Evolutionary conservation across 2,113 vertebrate genomes (phyloP).

Genomic region (Delphinus delphis): DNA sequence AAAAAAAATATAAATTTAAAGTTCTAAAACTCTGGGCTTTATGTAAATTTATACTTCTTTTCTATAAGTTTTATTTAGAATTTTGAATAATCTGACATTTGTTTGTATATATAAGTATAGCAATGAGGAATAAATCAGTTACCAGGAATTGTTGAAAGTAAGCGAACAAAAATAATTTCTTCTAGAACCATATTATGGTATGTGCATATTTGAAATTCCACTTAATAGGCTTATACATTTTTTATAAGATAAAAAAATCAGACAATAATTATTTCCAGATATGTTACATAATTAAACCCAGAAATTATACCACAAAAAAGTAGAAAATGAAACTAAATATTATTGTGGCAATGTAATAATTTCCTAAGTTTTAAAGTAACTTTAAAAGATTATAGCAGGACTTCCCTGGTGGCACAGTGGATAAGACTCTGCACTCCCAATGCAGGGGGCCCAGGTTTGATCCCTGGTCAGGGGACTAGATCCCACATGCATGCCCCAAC

Average conservation of each 20-base stretch:
- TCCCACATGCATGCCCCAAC: too few relatives aligned
- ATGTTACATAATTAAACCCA: neutral
- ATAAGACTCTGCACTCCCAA: too few relatives aligned
- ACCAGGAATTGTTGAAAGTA: neutral
- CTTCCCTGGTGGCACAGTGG: too few relatives aligned
- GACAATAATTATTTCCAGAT: neutral
- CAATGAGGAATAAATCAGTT: neutral
- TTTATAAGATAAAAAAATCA: neutral
- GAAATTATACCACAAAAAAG: neutral
- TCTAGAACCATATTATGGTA: neutral
- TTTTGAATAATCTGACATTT: neutral
- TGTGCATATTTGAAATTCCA: neutral
- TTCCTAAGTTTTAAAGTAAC: neutral
- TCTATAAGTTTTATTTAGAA: neutral
- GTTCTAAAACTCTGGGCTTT: neutral
- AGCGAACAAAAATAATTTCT: neutral
- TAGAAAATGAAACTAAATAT: neutral
- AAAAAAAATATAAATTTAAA: neutral
- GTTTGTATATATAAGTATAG: neutral
- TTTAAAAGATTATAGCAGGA: neutral
- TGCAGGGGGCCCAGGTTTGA: too few relatives aligned
- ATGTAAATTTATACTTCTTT: neutral
- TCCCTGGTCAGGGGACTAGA: too few relatives aligned
- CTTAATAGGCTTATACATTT: neutral
- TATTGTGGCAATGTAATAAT: neutral